Evolutionary conservation across 2,113 vertebrate genomes (phyloP).

Genomic region (Thermophis baileyi): DNA sequence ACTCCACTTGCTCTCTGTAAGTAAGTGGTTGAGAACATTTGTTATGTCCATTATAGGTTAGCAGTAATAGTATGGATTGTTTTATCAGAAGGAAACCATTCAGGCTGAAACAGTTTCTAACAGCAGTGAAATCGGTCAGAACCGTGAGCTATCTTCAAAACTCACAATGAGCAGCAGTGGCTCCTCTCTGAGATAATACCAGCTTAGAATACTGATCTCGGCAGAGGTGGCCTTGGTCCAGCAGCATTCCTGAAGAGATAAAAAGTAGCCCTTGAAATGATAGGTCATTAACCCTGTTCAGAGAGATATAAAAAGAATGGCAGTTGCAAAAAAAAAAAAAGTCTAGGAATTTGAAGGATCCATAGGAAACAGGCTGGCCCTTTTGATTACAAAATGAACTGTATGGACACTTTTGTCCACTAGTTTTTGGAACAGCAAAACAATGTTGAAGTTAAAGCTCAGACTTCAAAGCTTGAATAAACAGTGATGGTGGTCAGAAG

Average conservation of each 20-base stretch:
- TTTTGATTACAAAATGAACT: not conserved
- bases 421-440: not conserved
- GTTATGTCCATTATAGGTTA: constrained; percentile 16
- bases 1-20: not conserved
- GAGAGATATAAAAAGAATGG: constrained; percentile 4
- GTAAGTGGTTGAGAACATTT: not conserved
- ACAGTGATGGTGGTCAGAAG: not conserved
- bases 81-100: constrained; percentile 47
- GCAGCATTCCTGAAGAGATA: constrained; percentile 36
- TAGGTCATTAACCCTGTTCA: constrained; percentile 31
- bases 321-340: not conserved
- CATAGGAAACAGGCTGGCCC: not conserved
- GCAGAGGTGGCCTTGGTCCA: constrained; percentile 13
- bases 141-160: constrained; percentile 19
- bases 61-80: constrained; percentile 47
- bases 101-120: constrained; percentile 30
- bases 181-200: constrained; percentile 43
- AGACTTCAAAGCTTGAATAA: not conserved
- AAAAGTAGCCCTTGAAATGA: constrained; percentile 42
- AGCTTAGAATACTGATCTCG: constrained; percentile 35
- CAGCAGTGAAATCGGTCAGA: constrained; percentile 23
- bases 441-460: not conserved
- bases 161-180: constrained; percentile 14
- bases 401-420: not conserved
- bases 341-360: constrained; percentile 1